These are phyloP conservation scores for Chrysocyon brachyurus DNA, from an alignment of 2,797 vertebrate genomes.

Conservation along the genomic window DNA sequence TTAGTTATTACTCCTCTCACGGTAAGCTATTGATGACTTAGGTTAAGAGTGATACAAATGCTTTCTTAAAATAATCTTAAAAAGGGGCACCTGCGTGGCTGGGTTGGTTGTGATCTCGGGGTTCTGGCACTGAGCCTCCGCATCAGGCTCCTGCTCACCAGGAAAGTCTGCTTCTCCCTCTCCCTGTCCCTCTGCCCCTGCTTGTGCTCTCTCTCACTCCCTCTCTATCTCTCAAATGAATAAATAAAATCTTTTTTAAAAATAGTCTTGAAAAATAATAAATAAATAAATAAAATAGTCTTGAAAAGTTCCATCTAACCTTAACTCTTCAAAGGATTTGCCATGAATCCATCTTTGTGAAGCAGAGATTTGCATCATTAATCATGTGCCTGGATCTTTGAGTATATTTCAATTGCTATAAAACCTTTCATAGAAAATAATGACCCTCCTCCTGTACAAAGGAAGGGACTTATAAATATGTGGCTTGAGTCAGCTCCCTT, in stretches of 20 bases:
- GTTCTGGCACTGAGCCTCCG: neutral
- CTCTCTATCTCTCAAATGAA: neutral
- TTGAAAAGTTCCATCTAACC: neutral
- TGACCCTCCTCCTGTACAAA: neutral
- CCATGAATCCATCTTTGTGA: neutral
- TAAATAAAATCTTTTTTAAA: neutral
- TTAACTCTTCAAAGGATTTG: conserved; percentile 39
- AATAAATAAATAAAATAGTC: neutral
- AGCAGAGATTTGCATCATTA: neutral
- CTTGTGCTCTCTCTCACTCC: neutral
- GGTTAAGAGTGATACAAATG: neutral
- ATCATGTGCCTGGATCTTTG: neutral
- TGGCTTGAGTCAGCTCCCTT: neutral
- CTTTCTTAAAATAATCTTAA: neutral
- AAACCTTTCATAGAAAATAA: conserved; percentile 25
- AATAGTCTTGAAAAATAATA: neutral
- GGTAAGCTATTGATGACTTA: conserved; percentile 85
- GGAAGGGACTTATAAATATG: neutral
- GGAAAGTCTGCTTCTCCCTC: neutral
- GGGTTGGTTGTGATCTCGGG: neutral
- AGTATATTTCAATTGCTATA: neutral
- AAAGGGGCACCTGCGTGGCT: neutral
- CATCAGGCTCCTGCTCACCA: neutral
- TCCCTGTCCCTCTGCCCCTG: neutral
- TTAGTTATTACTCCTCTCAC: conserved; percentile 95